Conservation (phyloP, 1,140 invertebrate species). For the Pectinophora gossypiella region DNA sequence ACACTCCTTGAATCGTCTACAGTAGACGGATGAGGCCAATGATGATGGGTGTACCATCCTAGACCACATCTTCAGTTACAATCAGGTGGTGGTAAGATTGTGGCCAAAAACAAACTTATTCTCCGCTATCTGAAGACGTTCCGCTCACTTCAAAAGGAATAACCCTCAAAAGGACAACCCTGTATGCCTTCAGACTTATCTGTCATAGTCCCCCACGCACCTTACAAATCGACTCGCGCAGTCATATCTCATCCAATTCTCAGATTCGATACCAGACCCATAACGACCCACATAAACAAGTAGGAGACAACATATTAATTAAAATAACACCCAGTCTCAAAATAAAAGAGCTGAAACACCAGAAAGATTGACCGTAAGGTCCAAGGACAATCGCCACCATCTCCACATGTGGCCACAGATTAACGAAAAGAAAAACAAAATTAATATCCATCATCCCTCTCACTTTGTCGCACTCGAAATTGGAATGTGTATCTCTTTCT, state of each 20-base stretch:
- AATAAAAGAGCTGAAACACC: neutral
- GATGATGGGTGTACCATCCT: too few species aligned
- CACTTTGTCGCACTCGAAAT: conserved; percentile 17
- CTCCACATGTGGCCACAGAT: conserved; percentile 70
- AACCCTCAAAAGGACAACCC: too few species aligned
- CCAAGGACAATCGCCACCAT: conserved; percentile 32
- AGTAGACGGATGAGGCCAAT: too few species aligned
- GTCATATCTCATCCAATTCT: conserved; percentile 4
- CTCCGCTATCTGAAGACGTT: too few species aligned
- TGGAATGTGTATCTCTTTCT: conserved; percentile 27
- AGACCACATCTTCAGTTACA: too few species aligned
- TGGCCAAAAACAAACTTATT: too few species aligned
- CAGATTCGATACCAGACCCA: neutral
- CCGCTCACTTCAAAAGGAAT: too few species aligned
- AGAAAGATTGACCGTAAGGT: conserved; percentile 16
- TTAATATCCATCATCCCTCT: conserved; percentile 41
- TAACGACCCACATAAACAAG: conserved; percentile 8
- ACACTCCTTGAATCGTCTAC: too few species aligned
- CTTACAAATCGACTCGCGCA: too few species aligned
- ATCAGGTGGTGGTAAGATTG: too few species aligned
- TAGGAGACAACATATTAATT: conserved; percentile 25
- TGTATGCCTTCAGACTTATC: too few species aligned
- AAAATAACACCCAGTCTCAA: conserved; percentile 11
- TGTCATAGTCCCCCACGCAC: too few species aligned
- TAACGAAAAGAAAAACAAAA: conserved; percentile 70